Evolutionary conservation across 2,888 invertebrate species (phyloP), one percentile per base, ranked within the genome.

Genomic region (Acanthopleura granulata): DNA sequence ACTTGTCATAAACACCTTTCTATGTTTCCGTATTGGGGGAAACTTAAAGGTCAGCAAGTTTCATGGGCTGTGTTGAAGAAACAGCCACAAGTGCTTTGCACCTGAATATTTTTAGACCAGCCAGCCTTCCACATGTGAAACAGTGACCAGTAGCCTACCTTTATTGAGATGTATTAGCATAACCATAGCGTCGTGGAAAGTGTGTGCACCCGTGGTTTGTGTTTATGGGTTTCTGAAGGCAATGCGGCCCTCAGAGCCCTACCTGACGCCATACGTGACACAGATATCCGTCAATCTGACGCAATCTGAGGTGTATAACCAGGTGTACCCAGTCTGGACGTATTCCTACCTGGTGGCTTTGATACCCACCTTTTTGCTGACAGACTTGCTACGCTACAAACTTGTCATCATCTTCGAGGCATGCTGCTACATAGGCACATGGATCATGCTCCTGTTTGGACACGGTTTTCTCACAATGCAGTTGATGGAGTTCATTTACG

Each of bases 401-500:
- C 95, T 96, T 15, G 93, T 97, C 15, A 96, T 98, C 74, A 93
- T 97, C 75, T 87, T 96, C n/a, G 95, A 96, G 83, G 95, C 94
- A 83, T 72, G 93, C 79, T 92, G 94, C 18, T 96, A 96, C 27
- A 93, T 95, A 66, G 90, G 92, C 18, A 93, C 96, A 14, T 97
- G 95, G 92, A 89, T 93, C 0, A 92, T 96, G 82, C 90, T 97
- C 62, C 91, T 95, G 74, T 94, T 95, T 93, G 95, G 95, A 0
- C 91, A 92, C 69, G 93, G 93, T 61, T 89, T 97, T 78, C 88
- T 92, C 80, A 93, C 93, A 88, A 92, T 97, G 87, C 94, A 96
- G 91, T 83, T 93, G 76, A 92, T 93, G 4, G 94, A 97, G 92
- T 92, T 95, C 74, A 93, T 94, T 83, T 97, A 94, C 89, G 97